Percentiles rank a stretch among this genome's conserved stretches.
Evolutionary conservation across 1,140 invertebrate species (phyloP).

Genomic region (Wasmannia auropunctata): DNA sequence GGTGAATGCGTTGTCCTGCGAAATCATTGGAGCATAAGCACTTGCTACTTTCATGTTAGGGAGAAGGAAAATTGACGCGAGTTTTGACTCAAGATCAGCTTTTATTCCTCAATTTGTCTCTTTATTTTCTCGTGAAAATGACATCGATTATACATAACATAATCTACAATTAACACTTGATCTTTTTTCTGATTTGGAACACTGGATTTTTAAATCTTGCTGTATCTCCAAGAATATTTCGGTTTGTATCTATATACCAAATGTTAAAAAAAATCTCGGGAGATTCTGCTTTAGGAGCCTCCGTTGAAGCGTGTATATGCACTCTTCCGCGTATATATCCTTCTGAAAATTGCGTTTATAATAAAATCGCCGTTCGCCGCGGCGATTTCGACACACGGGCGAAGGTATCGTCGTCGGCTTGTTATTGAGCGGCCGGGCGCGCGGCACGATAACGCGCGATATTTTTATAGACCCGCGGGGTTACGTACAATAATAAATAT

Average conservation of each 20-base stretch:
- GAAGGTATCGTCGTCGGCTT: constrained; percentile 72
- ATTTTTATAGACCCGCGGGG: constrained; percentile 81
- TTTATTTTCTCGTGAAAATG: background rate
- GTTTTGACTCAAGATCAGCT: background rate
- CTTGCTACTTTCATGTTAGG: background rate
- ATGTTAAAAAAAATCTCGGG: background rate
- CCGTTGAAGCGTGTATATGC: background rate
- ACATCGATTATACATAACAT: background rate
- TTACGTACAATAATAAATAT: constrained; percentile 83
- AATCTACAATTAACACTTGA: background rate
- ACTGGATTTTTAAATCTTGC: background rate
- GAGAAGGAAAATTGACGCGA: background rate
- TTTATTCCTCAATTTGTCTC: background rate
- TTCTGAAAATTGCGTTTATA: constrained; percentile 25
- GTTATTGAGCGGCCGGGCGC: constrained; percentile 74
- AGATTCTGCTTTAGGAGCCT: background rate
- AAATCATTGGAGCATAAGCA: background rate
- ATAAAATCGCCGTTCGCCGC: constrained; percentile 47
- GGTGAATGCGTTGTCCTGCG: constrained; percentile 50
- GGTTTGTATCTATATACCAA: background rate
- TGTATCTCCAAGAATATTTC: background rate
- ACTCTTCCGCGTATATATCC: background rate
- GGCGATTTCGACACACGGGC: constrained; percentile 71
- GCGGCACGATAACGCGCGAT: constrained; percentile 76
- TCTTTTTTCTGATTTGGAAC: background rate